phyloP scores from a whole-genome alignment of 2,888 invertebrate genomes.

The Spisula solida region DNA sequence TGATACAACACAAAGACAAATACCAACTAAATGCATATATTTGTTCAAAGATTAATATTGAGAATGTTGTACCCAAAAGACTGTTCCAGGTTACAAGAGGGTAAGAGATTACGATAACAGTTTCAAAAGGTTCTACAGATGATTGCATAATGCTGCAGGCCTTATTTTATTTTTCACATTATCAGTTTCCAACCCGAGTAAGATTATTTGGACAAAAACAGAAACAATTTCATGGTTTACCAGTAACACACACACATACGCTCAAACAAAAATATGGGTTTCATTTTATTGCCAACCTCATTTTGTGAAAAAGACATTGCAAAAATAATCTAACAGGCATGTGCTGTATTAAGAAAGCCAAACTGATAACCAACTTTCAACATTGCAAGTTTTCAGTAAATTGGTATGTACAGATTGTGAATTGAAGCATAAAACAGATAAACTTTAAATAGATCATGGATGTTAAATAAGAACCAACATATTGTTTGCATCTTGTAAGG shows the following conservation, averaged over 20 bases:
- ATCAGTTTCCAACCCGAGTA: background rate
- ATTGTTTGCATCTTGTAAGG: no score
- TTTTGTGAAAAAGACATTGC: background rate
- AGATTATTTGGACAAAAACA: constrained; percentile 25
- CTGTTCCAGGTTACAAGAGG: no score
- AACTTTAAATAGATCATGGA: no score
- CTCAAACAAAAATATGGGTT: background rate
- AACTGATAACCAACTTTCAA: constrained; percentile 9
- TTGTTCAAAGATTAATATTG: no score
- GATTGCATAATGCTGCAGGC: background rate
- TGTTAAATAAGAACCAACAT: no score
- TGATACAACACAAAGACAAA: no score
- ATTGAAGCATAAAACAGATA: no score
- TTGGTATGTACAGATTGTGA: no score
- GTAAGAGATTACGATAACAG: background rate
- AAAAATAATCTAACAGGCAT: constrained; percentile 12
- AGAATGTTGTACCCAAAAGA: no score
- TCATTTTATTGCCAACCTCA: background rate
- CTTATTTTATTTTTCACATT: constrained; percentile 1
- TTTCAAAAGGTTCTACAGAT: background rate
- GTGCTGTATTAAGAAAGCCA: background rate
- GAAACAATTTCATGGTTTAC: constrained; percentile 23
- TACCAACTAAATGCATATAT: no score
- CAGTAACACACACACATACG: background rate
- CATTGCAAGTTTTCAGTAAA: background rate